A percentile compares a stretch with the other conserved stretches of the same genome.
phyloP scores from a whole-genome alignment of 1,140 invertebrate species.

The Atopsyche davidsoni region DNA sequence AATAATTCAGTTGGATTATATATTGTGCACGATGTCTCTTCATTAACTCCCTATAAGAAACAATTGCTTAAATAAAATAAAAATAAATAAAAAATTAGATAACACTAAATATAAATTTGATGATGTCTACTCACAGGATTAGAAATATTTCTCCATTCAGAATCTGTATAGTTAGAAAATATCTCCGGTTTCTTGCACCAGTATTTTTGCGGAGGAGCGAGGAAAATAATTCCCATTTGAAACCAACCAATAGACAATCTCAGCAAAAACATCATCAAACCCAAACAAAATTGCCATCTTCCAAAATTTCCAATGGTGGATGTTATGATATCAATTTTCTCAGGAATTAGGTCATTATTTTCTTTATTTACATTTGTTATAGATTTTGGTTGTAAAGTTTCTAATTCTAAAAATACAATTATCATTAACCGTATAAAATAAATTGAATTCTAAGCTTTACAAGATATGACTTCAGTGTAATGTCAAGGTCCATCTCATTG shows the following conservation, averaged over 20 bases:
- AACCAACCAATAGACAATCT: slow-evolving; percentile 65
- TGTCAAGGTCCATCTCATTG: too few relatives aligned
- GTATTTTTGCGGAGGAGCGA: slow-evolving; percentile 53
- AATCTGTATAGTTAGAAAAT: slow-evolving; percentile 33
- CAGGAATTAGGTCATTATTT: too few relatives aligned
- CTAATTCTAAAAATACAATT: too few relatives aligned
- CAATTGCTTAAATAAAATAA: too few relatives aligned
- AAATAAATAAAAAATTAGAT: too few relatives aligned
- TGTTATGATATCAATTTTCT: slow-evolving; percentile 13
- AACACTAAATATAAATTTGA: slow-evolving; percentile 26
- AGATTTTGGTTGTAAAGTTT: too few relatives aligned
- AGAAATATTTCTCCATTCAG: slow-evolving; percentile 40
- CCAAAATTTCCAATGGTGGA: slow-evolving; percentile 53
- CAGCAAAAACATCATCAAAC: slow-evolving; percentile 55
- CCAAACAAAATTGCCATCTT: slow-evolving; percentile 60
- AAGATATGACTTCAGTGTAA: too few relatives aligned
- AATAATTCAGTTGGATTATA: background rate
- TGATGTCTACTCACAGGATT: slow-evolving; percentile 36
- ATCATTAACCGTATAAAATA: too few relatives aligned
- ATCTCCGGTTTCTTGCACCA: slow-evolving; percentile 40
- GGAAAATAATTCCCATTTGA: slow-evolving; percentile 54
- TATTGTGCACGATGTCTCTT: background rate
- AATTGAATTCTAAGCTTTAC: too few relatives aligned
- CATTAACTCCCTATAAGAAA: background rate
- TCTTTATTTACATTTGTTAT: too few relatives aligned